Base-by-base conservation (phyloP, 2,888 invertebrate species). In the Tridacna gigas region DNA sequence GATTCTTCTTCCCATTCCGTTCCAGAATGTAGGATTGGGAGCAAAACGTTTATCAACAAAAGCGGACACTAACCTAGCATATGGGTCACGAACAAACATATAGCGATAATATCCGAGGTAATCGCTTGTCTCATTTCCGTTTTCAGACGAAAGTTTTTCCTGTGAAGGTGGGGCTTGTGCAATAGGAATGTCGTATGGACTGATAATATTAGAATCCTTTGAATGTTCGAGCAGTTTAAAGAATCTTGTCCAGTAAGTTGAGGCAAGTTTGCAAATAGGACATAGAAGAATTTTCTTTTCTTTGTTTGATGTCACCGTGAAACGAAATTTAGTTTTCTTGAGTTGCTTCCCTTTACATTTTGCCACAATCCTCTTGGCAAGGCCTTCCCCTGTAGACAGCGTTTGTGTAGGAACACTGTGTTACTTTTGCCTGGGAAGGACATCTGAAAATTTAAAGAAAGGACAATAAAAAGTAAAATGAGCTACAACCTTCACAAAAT, bases 1-100 rank as follows among this genome's bases (percentile, higher is more conserved):
- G 22, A 89, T 84, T 51, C 65, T 20, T 0, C 15, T 69, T 3
- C 86, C 79, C 3, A 77, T 11, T 0, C n/a, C 18, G 25, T 22
- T 78, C 86, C 89, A 89, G 67, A 84, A 91, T 15, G 69, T 28
- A 15, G 85, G 84, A 75, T 91, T 91, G 25, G 91, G 91, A 13
- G 89, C 86, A 48, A 90, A 89, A 1, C 91, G 69, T 80, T 91
- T 91, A 66, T 91, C 90, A 20, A 91, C 85, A 74, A 88, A 91
- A 0, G 89, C 90, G 0, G 91, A 91, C 20, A 91, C 75, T 15
- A 91, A 61, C 37, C 90, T 78, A n/a, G 88, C 65, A 75, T 90
- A 91, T 0, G 91, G 91, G 61, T 91, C 83, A 22, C 91, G 75
- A 2, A 90, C 90, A 78, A 91, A 90, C n/a, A 90, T 22, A 63